These are phyloP conservation scores for Rhynchomys soricoides DNA, from an alignment of 2,113 vertebrate genomes.

Conservation along the genomic window DNA sequence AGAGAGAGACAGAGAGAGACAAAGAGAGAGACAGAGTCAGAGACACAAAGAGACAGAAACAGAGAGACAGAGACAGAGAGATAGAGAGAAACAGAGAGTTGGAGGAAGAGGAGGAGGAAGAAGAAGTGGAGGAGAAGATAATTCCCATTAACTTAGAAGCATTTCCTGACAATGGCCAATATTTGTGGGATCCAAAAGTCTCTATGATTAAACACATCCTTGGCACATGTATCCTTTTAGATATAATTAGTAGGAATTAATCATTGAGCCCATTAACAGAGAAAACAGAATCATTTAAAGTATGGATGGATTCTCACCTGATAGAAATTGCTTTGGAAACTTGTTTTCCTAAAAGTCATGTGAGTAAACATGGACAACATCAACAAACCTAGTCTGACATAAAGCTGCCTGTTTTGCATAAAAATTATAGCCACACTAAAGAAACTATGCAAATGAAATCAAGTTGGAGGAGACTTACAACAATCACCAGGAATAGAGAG, in stretches of 20 bases:
- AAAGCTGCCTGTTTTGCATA: constrained; percentile 21
- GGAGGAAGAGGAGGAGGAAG: not conserved
- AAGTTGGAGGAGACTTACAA: not conserved
- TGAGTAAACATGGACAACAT: not conserved
- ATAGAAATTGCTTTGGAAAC: not conserved
- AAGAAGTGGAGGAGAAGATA: not conserved
- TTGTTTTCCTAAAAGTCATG: constrained; percentile 13
- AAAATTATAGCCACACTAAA: not conserved
- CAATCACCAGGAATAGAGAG: not conserved
- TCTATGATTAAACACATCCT: not conserved
- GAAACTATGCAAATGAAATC: constrained; percentile 14
- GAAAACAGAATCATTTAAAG: not conserved
- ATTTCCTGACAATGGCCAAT: not conserved
- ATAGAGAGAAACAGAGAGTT: not conserved
- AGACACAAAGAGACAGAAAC: not conserved
- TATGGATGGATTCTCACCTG: not conserved
- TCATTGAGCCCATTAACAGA: not conserved
- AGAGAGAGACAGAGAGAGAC: too few species aligned
- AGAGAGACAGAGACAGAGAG: not conserved
- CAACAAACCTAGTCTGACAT: not conserved
- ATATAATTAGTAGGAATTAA: not conserved
- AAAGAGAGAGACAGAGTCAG: not conserved
- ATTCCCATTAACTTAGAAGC: not conserved
- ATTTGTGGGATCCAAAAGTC: not conserved
- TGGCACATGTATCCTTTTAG: not conserved